phyloP scores from a whole-genome alignment of 1,140 invertebrate genomes.

The Magallana ariakensis region DNA sequence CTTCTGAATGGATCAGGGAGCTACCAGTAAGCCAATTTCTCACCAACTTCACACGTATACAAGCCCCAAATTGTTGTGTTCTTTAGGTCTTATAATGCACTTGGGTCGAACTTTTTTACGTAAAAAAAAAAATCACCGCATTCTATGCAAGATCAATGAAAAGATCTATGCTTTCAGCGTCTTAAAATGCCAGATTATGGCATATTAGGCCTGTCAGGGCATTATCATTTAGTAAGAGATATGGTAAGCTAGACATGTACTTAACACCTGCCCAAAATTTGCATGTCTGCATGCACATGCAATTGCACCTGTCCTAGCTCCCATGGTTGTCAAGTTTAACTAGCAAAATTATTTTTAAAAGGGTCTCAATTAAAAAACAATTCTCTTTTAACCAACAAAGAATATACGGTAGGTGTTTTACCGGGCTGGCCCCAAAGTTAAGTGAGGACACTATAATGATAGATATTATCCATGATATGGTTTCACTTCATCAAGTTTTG shows the following conservation, averaged over 20 bases:
- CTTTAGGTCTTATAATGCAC: neutral
- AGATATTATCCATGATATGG: too few species aligned
- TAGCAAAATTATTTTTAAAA: neutral
- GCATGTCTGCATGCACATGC: conserved; percentile 18
- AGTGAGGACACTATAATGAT: too few species aligned
- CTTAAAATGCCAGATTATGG: neutral
- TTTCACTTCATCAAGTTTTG: too few species aligned
- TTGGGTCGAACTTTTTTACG: neutral
- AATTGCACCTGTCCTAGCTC: neutral
- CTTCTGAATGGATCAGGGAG: neutral
- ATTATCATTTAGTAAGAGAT: neutral
- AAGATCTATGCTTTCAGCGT: neutral
- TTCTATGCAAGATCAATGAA: conserved; percentile 16
- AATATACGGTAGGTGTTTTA: neutral
- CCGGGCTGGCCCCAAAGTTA: too few species aligned
- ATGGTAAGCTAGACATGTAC: conserved; percentile 10
- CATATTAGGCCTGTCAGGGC: neutral
- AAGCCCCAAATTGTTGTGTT: neutral
- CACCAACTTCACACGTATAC: neutral
- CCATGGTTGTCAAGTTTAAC: conserved; percentile 20
- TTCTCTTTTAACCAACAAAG: neutral
- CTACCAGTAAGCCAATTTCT: neutral
- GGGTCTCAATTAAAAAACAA: neutral
- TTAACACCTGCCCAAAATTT: conserved; percentile 5
- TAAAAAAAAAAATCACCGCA: neutral